These are phyloP conservation scores for cattle (Bos taurus) DNA, from an alignment of 2,113 vertebrate species.

Conservation along the genomic window DNA sequence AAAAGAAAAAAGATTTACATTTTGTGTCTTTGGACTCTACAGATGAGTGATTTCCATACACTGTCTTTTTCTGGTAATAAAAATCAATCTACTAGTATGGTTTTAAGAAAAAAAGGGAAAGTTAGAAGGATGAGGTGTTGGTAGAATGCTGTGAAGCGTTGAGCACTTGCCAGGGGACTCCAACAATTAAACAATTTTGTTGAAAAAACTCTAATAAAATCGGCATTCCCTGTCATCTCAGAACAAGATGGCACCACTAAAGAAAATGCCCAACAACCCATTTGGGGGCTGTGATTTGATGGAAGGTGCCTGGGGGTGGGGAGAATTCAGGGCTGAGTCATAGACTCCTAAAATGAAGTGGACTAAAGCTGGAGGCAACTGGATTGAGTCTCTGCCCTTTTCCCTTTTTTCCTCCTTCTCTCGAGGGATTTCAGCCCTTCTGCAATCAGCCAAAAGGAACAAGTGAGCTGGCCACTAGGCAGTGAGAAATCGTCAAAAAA, in stretches of 20 bases:
- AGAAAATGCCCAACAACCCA: background rate
- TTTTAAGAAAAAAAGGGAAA: background rate
- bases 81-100: too few relatives aligned
- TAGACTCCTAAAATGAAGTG: background rate
- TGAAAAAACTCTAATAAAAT: conserved; percentile 51
- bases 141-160: background rate
- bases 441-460: background rate
- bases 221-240: background rate
- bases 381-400: background rate
- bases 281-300: background rate
- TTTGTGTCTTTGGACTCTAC: too few relatives aligned
- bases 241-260: background rate
- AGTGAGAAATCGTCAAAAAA: background rate
- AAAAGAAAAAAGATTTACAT: background rate
- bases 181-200: conserved; percentile 8
- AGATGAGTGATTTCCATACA: too few relatives aligned
- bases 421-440: background rate
- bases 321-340: background rate
- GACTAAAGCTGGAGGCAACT: background rate
- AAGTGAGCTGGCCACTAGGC: background rate
- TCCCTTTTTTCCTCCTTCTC: background rate
- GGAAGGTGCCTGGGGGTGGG: background rate
- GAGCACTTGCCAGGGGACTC: background rate
- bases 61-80: too few relatives aligned
- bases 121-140: background rate